phyloP scores from a whole-genome alignment of 2,888 invertebrate genomes.

The Habroteleia sp. region DNA sequence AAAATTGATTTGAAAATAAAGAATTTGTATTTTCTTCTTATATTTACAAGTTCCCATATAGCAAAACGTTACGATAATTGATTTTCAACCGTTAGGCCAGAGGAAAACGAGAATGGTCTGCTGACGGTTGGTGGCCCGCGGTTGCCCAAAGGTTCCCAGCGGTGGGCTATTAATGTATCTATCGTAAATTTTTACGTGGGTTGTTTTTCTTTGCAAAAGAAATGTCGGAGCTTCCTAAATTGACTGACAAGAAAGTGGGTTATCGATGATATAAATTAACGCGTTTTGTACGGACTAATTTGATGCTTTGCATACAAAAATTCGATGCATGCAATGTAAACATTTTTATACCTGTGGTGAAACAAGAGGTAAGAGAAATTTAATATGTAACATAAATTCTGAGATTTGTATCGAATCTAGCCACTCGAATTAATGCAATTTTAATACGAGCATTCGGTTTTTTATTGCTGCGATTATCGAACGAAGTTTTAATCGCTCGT shows the following conservation, averaged over 20 bases:
- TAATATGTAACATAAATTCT: slow-evolving; percentile 35
- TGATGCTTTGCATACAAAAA: slow-evolving; percentile 55
- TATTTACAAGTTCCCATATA: no score
- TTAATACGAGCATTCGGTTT: slow-evolving; percentile 18
- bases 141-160: no score
- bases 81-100: no score
- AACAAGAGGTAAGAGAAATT: slow-evolving; percentile 10
- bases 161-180: no score
- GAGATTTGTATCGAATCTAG: slow-evolving; percentile 42
- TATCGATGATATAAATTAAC: slow-evolving; percentile 62
- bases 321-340: slow-evolving; percentile 55
- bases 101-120: no score
- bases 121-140: no score
- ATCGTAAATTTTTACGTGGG: background rate
- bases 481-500: no score
- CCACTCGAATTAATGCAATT: slow-evolving; percentile 30
- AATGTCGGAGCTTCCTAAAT: slow-evolving; percentile 44
- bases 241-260: slow-evolving; percentile 56
- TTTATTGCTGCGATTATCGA: slow-evolving; percentile 14
- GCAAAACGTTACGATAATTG: no score
- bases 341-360: slow-evolving; percentile 38
- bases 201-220: slow-evolving; percentile 11
- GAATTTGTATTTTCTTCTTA: no score
- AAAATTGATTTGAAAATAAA: no score
- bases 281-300: slow-evolving; percentile 46